These are phyloP conservation scores for Pollachius pollachius DNA, from an alignment of 2,113 vertebrate genomes.

Conservation along the genomic window DNA sequence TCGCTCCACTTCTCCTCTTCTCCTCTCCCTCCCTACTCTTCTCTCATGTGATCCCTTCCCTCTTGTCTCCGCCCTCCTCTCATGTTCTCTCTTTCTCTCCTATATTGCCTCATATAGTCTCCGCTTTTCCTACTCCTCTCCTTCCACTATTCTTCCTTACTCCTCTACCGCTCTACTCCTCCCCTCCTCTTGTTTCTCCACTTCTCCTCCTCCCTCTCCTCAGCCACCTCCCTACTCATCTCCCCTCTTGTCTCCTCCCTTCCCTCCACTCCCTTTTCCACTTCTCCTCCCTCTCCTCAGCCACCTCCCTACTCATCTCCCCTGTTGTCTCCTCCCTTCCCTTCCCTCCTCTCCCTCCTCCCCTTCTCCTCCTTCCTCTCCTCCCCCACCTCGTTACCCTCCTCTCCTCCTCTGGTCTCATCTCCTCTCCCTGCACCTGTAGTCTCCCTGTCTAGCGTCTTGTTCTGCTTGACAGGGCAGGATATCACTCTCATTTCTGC, in stretches of 20 bases:
- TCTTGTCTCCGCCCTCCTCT: neutral
- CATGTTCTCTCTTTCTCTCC: constrained; percentile 1
- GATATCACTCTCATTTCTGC: constrained; percentile 69
- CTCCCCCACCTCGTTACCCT: neutral
- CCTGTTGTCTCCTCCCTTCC: neutral
- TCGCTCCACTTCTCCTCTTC: no score
- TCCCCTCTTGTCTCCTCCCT: neutral
- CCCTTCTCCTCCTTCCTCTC: neutral
- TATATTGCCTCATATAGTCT: no score
- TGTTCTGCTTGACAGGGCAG: constrained; percentile 63
- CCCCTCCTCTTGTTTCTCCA: neutral
- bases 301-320: neutral
- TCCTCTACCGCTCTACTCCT: neutral
- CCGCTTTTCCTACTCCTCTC: neutral
- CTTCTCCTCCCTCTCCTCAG: neutral
- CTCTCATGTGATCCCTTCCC: constrained; percentile 5
- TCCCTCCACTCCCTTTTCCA: neutral
- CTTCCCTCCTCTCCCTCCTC: neutral
- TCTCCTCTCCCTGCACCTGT: neutral
- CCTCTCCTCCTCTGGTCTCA: constrained; percentile 6
- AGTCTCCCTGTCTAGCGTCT: constrained; percentile 24
- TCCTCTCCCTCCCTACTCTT: no score
- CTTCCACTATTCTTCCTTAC: neutral
- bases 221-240: neutral
- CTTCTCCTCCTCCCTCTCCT: neutral